Conservation (phyloP, 2,113 vertebrate genomes). For the Martes martes region DNA sequence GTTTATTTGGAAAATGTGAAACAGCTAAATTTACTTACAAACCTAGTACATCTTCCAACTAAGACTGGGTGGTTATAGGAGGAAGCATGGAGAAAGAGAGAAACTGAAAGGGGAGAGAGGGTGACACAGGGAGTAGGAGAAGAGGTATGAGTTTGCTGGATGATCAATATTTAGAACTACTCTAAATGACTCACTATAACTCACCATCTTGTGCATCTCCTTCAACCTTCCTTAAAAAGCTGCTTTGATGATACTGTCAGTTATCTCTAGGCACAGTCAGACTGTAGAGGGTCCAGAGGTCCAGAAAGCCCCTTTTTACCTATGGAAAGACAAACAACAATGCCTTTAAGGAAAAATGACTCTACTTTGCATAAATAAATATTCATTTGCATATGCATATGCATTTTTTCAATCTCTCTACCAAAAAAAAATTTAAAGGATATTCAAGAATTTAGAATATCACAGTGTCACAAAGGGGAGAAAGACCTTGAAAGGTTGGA, state of each 20-base stretch:
- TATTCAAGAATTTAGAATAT: background rate
- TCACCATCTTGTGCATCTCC: background rate
- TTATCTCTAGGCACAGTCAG: background rate
- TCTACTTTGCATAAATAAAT: background rate
- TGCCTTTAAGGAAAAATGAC: background rate
- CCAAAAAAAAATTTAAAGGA: background rate
- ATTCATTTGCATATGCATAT: background rate
- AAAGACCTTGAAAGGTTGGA: background rate
- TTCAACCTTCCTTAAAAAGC: background rate
- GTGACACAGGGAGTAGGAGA: background rate
- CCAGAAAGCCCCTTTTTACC: background rate
- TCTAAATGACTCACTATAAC: background rate
- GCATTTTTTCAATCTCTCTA: background rate
- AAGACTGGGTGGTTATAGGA: background rate
- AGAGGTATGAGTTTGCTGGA: background rate
- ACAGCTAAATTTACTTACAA: slow-evolving; percentile 41
- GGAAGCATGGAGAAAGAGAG: background rate
- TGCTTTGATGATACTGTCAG: background rate
- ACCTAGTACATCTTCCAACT: background rate
- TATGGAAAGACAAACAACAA: background rate
- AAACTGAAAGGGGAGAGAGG: background rate
- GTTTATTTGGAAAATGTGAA: slow-evolving; percentile 62
- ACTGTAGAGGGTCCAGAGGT: background rate
- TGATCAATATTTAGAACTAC: background rate
- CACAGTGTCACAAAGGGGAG: background rate